Evolutionary conservation across 2,113 vertebrate genomes (phyloP).

Genomic region (Pygoscelis antarcticus): DNA sequence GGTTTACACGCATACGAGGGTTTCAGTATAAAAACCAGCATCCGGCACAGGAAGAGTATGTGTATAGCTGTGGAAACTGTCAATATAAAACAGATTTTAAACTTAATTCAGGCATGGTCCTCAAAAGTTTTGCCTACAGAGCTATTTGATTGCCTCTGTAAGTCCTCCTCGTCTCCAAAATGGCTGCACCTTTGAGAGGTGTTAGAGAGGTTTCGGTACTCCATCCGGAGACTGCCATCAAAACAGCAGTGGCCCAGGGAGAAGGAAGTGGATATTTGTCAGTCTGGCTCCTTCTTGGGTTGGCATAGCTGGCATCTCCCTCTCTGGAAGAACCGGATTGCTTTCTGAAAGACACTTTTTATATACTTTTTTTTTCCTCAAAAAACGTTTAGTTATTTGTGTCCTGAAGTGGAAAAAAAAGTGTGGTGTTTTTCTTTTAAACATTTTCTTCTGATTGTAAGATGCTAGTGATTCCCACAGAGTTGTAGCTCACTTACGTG

Average conservation of each 20-base stretch:
- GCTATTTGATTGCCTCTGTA: background rate
- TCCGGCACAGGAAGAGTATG: background rate
- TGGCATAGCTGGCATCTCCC: background rate
- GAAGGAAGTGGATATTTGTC: background rate
- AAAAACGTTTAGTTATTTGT: background rate
- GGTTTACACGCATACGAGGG: accelerated
- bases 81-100: background rate
- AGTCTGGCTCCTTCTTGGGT: background rate
- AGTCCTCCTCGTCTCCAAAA: background rate
- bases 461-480: background rate
- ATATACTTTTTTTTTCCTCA: too few species aligned
- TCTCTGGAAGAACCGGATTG: background rate
- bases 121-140: background rate
- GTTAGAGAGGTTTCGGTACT: background rate
- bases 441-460: background rate
- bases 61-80: background rate
- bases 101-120: background rate
- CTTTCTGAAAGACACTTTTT: background rate
- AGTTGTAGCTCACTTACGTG: background rate
- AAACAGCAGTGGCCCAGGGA: background rate
- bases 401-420: background rate
- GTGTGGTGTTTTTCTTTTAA: background rate
- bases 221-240: background rate
- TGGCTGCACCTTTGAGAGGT: background rate
- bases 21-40: background rate